A percentile compares a stretch with the other conserved stretches of the same genome.
These are phyloP conservation scores for Polyommatus icarus DNA, from an alignment of 2,888 invertebrate genomes.

Conservation along the genomic window DNA sequence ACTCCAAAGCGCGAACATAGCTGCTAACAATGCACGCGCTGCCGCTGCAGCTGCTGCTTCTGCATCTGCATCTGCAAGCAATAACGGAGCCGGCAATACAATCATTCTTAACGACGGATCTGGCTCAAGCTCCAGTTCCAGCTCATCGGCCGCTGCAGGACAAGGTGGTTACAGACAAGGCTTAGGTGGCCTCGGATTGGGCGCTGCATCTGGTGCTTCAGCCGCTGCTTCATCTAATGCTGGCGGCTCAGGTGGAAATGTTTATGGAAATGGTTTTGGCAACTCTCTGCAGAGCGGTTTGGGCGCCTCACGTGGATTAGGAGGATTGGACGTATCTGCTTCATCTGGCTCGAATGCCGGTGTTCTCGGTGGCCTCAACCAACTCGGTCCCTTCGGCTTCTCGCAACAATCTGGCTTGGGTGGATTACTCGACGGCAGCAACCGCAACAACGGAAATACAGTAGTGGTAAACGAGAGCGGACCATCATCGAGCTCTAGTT, in stretches of 20 bases:
- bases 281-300: background rate
- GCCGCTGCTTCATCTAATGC: constrained; percentile 3
- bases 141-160: no score
- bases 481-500: constrained; percentile 2
- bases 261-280: background rate
- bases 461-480: constrained; percentile 12
- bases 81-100: background rate
- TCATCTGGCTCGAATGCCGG: background rate
- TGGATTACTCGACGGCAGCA: background rate
- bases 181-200: background rate
- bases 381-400: background rate
- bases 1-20: no score
- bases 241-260: background rate
- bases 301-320: background rate
- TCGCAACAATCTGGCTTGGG: no score
- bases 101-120: constrained; percentile 1
- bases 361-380: constrained; percentile 3
- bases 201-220: background rate
- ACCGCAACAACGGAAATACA: background rate
- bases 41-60: no score
- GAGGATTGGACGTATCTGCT: background rate
- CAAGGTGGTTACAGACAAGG: background rate
- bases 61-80: no score
- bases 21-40: no score
- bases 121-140: no score